Evolutionary conservation across 2,888 invertebrate genomes (phyloP).

Genomic region (Clepsis dumicolana): DNA sequence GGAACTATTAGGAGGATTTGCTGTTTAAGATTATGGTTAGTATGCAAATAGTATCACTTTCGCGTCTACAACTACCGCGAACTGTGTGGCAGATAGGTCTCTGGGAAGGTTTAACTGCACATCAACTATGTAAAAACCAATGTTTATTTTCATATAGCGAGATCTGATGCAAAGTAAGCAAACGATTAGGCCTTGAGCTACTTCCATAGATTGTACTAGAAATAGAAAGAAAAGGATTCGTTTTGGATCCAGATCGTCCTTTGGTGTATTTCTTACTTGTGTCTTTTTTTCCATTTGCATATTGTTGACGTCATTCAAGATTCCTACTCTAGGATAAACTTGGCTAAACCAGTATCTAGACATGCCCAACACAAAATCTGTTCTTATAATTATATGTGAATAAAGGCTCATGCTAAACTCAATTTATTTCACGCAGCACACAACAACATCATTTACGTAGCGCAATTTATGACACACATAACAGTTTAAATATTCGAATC

Average conservation of each 20-base stretch:
- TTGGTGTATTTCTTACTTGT: background rate
- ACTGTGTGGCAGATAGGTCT: slow-evolving; percentile 14
- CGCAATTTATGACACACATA: background rate
- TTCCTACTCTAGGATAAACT: no score
- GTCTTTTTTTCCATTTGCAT: background rate
- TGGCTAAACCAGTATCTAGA: no score
- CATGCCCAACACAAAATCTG: no score
- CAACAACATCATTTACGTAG: background rate
- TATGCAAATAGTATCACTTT: slow-evolving; percentile 39
- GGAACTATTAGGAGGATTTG: slow-evolving; percentile 26
- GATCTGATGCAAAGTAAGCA: background rate
- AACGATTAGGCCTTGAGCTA: background rate
- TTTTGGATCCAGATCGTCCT: background rate
- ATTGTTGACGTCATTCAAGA: no score
- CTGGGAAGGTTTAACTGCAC: background rate
- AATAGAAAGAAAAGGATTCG: background rate
- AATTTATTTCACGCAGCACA: no score
- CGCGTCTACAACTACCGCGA: slow-evolving; percentile 14
- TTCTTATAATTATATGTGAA: no score
- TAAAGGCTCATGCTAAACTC: no score
- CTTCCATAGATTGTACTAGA: no score
- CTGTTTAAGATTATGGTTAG: slow-evolving; percentile 20
- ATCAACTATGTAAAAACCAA: slow-evolving; percentile 1
- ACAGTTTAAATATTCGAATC: background rate
- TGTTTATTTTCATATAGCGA: slow-evolving; percentile 7